Evolutionary conservation across 1,140 invertebrate species (phyloP), one percentile per base, ranked within the genome.

Genomic region (Drosophila miranda): DNA sequence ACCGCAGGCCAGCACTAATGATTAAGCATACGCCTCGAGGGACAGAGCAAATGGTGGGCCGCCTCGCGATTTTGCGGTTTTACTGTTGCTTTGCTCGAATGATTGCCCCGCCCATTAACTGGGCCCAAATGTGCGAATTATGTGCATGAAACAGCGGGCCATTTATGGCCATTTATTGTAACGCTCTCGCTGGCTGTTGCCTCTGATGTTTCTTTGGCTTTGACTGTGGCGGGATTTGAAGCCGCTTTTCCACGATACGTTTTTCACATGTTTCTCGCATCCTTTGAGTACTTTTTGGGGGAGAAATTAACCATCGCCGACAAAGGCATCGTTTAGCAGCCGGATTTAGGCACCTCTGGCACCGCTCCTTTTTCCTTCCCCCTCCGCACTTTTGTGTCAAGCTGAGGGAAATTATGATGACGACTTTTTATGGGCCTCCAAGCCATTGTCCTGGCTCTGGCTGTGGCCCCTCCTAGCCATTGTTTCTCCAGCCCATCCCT

Each of bases 61-160:
- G 34, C 34, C 34, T 38, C 11, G 34, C 34, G 34, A 34, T 3
- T 38, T 13, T 34, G 28, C 50, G 38, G 64, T 63, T 59, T 50
- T 44, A 41, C 38, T 49, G 42, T 50, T 60, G 21, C 46, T 60
- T 38, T 28, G 11, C 16, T 56, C 52, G 34, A 30, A 23, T 57
- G 49, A 49, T 61, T 72, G 71, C 81, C 81, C 75, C 81, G 61
- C 81, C 73, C 81, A 81, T 81, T 77, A 84, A 56, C 72, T 42
- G 61, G 68, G 66, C 55, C 82, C 50, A 87, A 87, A 82, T 87
- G 78, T 87, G 82, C 82, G 78, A 87, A 82, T 87, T 82, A 87
- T 87, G 78, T 69, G 64, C 55, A 66, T 57, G 81, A 72, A 68
- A 77, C 81, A 81, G 68, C 59, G 66, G 78, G 63, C 75, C 34